These are phyloP conservation scores for Sarcoramphus papa DNA, from an alignment of 2,797 vertebrate species.

Conservation along the genomic window DNA sequence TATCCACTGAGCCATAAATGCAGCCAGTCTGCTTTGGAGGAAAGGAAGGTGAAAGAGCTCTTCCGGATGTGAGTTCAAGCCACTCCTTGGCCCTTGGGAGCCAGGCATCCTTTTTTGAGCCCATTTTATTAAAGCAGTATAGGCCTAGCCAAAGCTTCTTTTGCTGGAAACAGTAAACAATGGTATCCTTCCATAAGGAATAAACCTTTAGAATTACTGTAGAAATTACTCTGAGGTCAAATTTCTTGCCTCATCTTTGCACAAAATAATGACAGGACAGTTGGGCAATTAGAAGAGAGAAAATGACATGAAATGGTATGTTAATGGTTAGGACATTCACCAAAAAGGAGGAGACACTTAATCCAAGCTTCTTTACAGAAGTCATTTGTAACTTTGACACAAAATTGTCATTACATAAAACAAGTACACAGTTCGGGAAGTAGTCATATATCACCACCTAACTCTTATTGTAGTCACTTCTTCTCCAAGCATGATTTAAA, in stretches of 20 bases:
- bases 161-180: not conserved
- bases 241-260: not conserved
- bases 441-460: accelerated
- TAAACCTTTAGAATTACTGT: not conserved
- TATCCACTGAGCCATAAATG: not conserved
- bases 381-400: not conserved
- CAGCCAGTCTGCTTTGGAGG: not conserved
- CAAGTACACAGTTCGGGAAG: not conserved
- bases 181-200: not conserved
- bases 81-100: not conserved
- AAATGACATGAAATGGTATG: not conserved
- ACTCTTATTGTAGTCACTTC: not conserved
- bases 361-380: not conserved
- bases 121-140: not conserved
- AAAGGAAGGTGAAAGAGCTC: not conserved
- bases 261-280: not conserved
- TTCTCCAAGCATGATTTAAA: not conserved
- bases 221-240: not conserved
- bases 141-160: not conserved
- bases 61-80: not conserved
- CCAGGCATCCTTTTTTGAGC: not conserved
- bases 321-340: not conserved
- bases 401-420: not conserved
- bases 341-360: not conserved
- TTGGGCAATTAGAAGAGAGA: not conserved